Evolutionary conservation across 2,888 invertebrate species (phyloP).

Genomic region (Ceriagrion tenellum): DNA sequence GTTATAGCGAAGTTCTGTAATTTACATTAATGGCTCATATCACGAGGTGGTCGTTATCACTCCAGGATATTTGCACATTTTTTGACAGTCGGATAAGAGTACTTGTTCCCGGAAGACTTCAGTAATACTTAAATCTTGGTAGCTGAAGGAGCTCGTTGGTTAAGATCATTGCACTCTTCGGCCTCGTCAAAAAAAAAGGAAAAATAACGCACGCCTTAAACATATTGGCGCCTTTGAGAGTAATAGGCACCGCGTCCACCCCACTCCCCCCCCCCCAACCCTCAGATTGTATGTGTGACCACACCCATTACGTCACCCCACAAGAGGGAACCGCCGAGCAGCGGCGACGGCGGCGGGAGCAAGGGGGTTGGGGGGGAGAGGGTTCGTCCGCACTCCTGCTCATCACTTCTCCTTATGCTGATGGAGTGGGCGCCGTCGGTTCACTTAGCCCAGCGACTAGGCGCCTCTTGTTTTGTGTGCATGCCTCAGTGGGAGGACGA

Average conservation of each 20-base stretch:
- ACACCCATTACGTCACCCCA: conserved; percentile 45
- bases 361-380: neutral
- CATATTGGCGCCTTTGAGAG: conserved; percentile 6
- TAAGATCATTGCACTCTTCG: neutral
- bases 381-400: neutral
- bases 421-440: conserved; percentile 49
- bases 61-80: too few species aligned
- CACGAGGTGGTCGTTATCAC: too few species aligned
- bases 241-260: neutral
- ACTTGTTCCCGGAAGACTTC: too few species aligned
- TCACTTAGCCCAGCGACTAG: conserved; percentile 38
- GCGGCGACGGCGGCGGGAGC: neutral
- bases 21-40: too few species aligned
- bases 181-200: neutral
- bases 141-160: neutral
- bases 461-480: conserved; percentile 54
- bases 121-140: too few species aligned
- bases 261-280: too few species aligned
- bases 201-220: neutral
- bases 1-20: too few species aligned
- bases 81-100: too few species aligned
- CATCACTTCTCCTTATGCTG: conserved; percentile 14
- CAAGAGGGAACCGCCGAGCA: neutral
- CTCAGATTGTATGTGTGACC: neutral
- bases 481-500: neutral